Evolutionary conservation across 1,140 invertebrate genomes (phyloP), one percentile per base, ranked within the genome.

Genomic region (Thaumatotibia leucotreta): DNA sequence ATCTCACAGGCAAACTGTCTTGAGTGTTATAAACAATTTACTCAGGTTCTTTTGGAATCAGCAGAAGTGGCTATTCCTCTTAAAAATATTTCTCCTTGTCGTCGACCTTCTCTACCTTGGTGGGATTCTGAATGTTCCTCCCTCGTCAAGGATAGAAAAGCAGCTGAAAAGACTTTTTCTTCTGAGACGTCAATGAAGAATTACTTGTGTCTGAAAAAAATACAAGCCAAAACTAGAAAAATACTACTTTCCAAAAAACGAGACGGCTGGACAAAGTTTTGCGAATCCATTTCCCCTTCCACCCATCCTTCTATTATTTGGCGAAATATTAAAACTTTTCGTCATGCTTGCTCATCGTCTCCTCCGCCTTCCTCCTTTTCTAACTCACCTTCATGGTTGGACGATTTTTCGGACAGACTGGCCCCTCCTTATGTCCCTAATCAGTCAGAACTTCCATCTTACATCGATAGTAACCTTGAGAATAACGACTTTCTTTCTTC

Each of bases 321-420:
- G 29, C 54, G 63, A 45, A 67, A 68, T 11, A 66, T 77, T n/a
- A 77, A 65, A 69, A 64, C 50, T 39, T 73, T 73, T 66, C 64
- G 65, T 20, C 4, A 39, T 10, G 14, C 62, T 23, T 11, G 20
- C 50, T n/a, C 10, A 10, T 45, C 27, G 2, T 29, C 27, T 6
- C 27, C 2, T 29, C 27, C 27, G n/a, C 27, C 27, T 4, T 4
- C 27, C 2, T 11, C 39, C 2, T 45, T 20, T 45, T 14, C 17
- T 20, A 4, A 11, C 11, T 20, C 11, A 4, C 27, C 27, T 4
- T 11, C 11, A 2, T 14, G 11, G 11, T 10, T 45, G 10, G 39
- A 45, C 3, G 17, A 11, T 14, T 45, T 45, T 45, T 2, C 17
- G 10, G 11, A 11, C 39, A 45, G 10, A 10, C 29, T 66, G 10